Evolutionary conservation across 2,113 vertebrate species (phyloP).

Genomic region (Turnix velox): DNA sequence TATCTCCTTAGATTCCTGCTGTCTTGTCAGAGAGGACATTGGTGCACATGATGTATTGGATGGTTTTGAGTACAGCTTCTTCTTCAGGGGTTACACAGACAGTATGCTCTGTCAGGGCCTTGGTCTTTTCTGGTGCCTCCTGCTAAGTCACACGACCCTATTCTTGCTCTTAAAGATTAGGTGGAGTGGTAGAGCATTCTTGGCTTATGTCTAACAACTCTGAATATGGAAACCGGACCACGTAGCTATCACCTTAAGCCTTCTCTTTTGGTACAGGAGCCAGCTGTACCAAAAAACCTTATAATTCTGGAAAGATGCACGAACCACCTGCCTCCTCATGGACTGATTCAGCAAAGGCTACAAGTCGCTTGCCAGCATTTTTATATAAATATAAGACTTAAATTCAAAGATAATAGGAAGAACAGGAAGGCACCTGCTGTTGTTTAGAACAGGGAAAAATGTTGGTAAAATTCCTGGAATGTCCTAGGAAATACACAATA

Average conservation of each 20-base stretch:
- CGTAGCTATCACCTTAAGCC: rapidly evolving
- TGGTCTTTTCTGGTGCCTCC: background rate
- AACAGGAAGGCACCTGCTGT: background rate
- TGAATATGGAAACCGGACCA: background rate
- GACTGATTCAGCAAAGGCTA: background rate
- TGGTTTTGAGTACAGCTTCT: background rate
- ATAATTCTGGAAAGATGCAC: background rate
- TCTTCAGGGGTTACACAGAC: background rate
- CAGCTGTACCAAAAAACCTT: background rate
- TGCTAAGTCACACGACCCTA: background rate
- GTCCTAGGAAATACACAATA: background rate
- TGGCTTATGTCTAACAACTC: rapidly evolving
- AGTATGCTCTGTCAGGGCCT: rapidly evolving
- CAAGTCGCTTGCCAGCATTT: background rate
- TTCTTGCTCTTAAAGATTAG: background rate
- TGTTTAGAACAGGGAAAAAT: background rate
- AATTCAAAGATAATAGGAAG: background rate
- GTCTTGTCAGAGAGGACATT: background rate
- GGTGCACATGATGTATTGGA: rapidly evolving
- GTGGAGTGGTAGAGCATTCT: background rate
- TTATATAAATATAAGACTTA: background rate
- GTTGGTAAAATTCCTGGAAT: background rate
- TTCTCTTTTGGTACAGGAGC: background rate
- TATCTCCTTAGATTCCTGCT: background rate
- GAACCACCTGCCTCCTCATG: background rate